Percentiles rank a stretch among this genome's conserved stretches.
phyloP scores from a whole-genome alignment of 2,113 vertebrate genomes.

The Calcarius ornatus region DNA sequence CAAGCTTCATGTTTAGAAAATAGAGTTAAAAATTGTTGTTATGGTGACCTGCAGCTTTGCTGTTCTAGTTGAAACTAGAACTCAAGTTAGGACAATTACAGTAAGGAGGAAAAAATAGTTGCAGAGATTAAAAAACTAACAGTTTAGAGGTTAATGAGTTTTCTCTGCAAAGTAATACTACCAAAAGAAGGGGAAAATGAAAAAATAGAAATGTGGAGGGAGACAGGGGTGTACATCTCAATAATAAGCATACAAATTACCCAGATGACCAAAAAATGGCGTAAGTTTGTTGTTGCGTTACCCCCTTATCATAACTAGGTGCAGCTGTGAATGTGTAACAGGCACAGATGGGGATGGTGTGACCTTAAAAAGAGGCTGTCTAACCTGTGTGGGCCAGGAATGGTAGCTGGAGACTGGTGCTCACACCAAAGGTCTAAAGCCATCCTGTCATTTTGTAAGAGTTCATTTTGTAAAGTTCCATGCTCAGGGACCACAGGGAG shows the following conservation, averaged over 20 bases:
- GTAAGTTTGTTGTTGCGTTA: not conserved
- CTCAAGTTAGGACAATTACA: not conserved
- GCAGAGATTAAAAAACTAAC: not conserved
- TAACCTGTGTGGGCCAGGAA: not conserved
- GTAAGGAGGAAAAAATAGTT: not conserved
- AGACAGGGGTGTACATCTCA: not conserved
- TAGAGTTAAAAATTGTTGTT: not conserved
- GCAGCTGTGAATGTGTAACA: not conserved
- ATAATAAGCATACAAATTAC: fast-evolving
- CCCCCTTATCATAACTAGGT: not conserved
- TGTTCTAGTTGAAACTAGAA: not conserved
- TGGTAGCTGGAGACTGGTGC: not conserved
- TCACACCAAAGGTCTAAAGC: not conserved
- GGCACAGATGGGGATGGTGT: not conserved
- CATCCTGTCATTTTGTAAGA: not conserved
- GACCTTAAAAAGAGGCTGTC: not conserved
- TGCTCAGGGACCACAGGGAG: not conserved
- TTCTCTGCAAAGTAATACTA: not conserved
- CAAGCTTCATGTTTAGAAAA: not conserved
- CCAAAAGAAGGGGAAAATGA: not conserved
- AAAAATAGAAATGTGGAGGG: not conserved
- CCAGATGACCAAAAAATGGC: not conserved
- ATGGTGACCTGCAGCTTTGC: not conserved
- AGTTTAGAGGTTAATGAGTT: not conserved
- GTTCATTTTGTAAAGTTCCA: not conserved